phyloP scores from a whole-genome alignment of 2,113 vertebrate genomes.

The Dasypus novemcinctus region DNA sequence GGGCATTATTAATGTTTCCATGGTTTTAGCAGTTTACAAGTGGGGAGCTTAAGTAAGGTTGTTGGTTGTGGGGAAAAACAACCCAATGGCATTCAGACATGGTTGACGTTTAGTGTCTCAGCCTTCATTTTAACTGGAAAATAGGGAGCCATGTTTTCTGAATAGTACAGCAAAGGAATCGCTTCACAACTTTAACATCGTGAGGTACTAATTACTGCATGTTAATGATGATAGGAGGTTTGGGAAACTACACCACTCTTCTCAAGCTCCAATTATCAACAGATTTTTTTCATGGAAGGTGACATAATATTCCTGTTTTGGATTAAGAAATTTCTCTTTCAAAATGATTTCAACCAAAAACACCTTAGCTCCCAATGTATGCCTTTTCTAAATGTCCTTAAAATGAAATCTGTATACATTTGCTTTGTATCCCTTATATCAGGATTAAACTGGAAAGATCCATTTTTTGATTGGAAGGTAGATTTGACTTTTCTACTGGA shows the following conservation, averaged over 20 bases:
- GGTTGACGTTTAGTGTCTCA: constrained; percentile 62
- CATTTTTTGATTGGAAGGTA: background rate
- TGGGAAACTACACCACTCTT: background rate
- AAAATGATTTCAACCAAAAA: background rate
- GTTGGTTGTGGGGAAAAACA: constrained; percentile 65
- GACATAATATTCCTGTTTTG: background rate
- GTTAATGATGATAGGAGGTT: background rate
- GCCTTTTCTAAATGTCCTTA: background rate
- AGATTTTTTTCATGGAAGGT: background rate
- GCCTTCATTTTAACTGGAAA: constrained; percentile 71
- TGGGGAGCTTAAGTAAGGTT: constrained; percentile 51
- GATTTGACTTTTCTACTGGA: background rate
- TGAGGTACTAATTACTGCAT: constrained; percentile 15
- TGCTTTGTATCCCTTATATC: background rate
- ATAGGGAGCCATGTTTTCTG: constrained; percentile 25
- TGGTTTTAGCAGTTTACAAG: constrained; percentile 73
- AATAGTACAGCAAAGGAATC: constrained; percentile 48
- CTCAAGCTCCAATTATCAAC: background rate
- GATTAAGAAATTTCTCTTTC: background rate
- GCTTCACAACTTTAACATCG: background rate
- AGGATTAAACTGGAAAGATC: background rate
- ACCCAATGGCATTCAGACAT: constrained; percentile 62
- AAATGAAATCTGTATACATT: background rate
- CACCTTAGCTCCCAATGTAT: background rate
- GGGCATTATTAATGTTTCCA: constrained; percentile 72